A percentile compares a stretch with the other conserved stretches of the same genome.
Conservation (phyloP, 2,113 vertebrate genomes). For the Prinia subflava region DNA sequence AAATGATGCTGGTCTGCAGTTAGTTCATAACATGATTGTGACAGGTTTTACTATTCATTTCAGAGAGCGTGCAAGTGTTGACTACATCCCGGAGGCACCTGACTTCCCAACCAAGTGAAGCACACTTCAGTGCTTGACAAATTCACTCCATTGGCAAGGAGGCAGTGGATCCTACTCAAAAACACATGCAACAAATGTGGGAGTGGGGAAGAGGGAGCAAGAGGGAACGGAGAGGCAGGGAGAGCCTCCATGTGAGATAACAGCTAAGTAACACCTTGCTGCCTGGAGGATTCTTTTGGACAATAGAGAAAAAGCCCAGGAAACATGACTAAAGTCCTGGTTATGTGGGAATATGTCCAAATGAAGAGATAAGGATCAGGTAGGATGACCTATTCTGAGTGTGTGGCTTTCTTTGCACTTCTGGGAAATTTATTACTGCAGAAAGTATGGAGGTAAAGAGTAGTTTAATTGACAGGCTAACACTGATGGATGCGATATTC, state of each 20-base stretch:
- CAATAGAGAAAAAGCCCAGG: not conserved
- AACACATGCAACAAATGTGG: not conserved
- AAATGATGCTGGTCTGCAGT: not conserved
- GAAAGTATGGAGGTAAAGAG: not conserved
- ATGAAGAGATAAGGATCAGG: not conserved
- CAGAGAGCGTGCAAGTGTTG: not conserved
- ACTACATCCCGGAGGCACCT: not conserved
- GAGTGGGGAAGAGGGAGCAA: not conserved
- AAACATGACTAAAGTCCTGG: not conserved
- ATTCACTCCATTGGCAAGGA: not conserved
- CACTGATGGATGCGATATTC: not conserved
- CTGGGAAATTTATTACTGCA: not conserved
- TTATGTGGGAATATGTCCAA: not conserved
- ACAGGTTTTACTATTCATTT: not conserved
- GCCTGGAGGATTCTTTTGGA: not conserved
- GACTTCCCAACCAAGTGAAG: not conserved
- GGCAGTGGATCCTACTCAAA: not conserved
- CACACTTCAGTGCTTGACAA: not conserved
- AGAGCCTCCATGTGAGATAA: not conserved
- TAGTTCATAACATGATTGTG: not conserved
- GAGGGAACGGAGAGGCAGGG: accelerated
- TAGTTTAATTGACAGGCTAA: not conserved
- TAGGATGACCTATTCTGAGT: not conserved
- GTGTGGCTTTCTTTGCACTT: not conserved
- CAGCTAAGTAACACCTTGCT: not conserved